Evolutionary conservation across 1,140 invertebrate genomes (phyloP).

Genomic region (Sitodiplosis mosellana): DNA sequence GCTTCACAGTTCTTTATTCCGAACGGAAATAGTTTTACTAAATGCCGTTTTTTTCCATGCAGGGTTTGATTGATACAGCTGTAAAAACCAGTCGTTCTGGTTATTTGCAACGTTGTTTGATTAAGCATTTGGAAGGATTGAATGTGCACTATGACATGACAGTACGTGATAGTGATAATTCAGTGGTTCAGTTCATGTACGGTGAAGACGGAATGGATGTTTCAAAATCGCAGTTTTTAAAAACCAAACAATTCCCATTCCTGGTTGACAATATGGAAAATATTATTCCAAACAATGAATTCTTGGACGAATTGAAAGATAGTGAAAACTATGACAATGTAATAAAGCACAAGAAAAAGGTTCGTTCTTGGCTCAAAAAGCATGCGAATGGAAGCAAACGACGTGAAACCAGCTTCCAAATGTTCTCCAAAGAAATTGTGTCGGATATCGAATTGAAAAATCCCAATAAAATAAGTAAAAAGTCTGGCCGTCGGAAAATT

Average conservation of each 20-base stretch:
- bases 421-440: conserved; percentile 21
- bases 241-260: conserved; percentile 58
- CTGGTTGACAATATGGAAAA: conserved; percentile 52
- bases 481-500: conserved; percentile 17
- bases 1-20: background rate
- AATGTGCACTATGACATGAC: conserved; percentile 82
- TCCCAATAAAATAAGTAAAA: conserved; percentile 16
- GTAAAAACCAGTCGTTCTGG: conserved; percentile 92
- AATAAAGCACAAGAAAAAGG: conserved; percentile 28
- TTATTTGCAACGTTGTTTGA: conserved; percentile 92
- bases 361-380: conserved; percentile 41
- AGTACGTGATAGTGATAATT: conserved; percentile 85
- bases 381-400: conserved; percentile 27
- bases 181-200: conserved; percentile 88
- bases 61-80: conserved; percentile 65
- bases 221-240: conserved; percentile 68
- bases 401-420: conserved; percentile 15
- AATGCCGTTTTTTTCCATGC: conserved; percentile 1
- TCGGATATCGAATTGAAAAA: conserved; percentile 17
- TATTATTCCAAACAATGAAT: conserved; percentile 38
- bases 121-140: conserved; percentile 95
- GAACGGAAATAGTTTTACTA: background rate
- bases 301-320: conserved; percentile 36
- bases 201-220: conserved; percentile 97
- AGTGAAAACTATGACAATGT: conserved; percentile 26